Conservation (phyloP, 2,113 vertebrate species). For the Eidolon helvum region DNA sequence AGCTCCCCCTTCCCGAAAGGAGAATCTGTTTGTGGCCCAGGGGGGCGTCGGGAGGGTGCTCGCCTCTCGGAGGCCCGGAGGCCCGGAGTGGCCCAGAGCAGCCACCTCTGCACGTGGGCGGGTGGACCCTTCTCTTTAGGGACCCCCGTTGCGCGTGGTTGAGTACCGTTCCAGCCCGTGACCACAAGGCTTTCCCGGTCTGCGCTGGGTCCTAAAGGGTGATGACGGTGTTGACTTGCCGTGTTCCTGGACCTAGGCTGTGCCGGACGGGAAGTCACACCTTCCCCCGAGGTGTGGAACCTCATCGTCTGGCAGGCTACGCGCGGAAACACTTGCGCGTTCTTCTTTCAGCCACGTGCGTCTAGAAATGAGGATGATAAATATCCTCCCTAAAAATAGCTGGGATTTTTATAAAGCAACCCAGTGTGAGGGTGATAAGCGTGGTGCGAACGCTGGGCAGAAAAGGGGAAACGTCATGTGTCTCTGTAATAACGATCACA, state of each 20-base stretch:
- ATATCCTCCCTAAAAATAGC: slow-evolving; percentile 57
- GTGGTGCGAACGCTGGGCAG: slow-evolving; percentile 34
- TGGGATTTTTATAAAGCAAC: slow-evolving; percentile 56
- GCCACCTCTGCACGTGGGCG: neutral
- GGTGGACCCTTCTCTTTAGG: neutral
- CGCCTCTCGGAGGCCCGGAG: neutral
- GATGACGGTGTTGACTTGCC: neutral
- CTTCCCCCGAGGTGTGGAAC: neutral
- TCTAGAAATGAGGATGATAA: slow-evolving; percentile 57
- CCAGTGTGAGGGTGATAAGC: slow-evolving; percentile 50
- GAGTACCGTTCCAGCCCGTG: neutral
- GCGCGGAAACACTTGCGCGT: neutral
- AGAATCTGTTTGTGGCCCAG: neutral
- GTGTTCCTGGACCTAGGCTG: neutral
- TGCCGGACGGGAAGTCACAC: neutral
- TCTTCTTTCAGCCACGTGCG: slow-evolving; percentile 8
- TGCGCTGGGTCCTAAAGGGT: neutral
- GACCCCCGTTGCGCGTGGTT: neutral
- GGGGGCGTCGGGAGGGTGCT: too few species aligned
- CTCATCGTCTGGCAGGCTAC: neutral
- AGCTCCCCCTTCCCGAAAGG: too few species aligned
- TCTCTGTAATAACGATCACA: slow-evolving; percentile 9
- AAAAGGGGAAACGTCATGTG: slow-evolving; percentile 16
- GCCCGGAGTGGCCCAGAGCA: neutral
- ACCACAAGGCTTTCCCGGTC: neutral